These are phyloP conservation scores for Callorhinus ursinus DNA, from an alignment of 2,113 vertebrate genomes.

Conservation along the genomic window DNA sequence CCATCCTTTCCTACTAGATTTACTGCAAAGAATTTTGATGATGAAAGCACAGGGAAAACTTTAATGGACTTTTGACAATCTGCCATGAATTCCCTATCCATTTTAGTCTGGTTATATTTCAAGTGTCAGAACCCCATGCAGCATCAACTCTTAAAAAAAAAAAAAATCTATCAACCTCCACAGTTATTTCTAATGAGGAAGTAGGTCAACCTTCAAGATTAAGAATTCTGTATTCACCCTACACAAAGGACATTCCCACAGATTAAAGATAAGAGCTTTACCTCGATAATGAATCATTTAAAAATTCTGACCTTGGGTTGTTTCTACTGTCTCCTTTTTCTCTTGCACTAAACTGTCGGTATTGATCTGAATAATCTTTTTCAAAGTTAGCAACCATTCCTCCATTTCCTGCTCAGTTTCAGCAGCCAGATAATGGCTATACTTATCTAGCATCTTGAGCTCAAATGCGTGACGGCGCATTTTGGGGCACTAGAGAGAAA, in stretches of 20 bases:
- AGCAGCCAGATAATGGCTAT: constrained; percentile 96
- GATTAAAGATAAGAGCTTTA: constrained; percentile 44
- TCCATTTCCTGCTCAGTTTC: constrained; percentile 98
- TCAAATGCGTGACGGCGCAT: constrained; percentile 96
- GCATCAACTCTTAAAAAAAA: neutral
- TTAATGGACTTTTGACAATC: constrained; percentile 80
- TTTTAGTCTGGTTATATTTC: constrained; percentile 71
- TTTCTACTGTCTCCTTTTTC: constrained; percentile 91
- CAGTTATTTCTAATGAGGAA: constrained; percentile 64
- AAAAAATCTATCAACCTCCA: constrained; percentile 19
- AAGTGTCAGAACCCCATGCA: constrained; percentile 41
- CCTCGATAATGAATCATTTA: constrained; percentile 32
- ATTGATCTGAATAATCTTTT: constrained; percentile 94
- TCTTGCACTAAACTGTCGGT: constrained; percentile 90
- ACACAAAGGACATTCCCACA: neutral
- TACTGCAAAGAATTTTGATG: constrained; percentile 68
- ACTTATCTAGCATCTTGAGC: constrained; percentile 97
- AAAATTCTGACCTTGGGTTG: constrained; percentile 84
- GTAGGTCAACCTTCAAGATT: neutral
- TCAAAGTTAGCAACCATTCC: constrained; percentile 95
- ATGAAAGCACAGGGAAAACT: constrained; percentile 67
- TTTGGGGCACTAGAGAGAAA: constrained; percentile 90
- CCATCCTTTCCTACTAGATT: constrained; percentile 59
- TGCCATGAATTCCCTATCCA: constrained; percentile 75
- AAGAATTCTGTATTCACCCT: constrained; percentile 7